Evolutionary conservation across 2,888 invertebrate genomes (phyloP), one percentile per base, ranked within the genome.

Genomic region (Thalpophila matura): DNA sequence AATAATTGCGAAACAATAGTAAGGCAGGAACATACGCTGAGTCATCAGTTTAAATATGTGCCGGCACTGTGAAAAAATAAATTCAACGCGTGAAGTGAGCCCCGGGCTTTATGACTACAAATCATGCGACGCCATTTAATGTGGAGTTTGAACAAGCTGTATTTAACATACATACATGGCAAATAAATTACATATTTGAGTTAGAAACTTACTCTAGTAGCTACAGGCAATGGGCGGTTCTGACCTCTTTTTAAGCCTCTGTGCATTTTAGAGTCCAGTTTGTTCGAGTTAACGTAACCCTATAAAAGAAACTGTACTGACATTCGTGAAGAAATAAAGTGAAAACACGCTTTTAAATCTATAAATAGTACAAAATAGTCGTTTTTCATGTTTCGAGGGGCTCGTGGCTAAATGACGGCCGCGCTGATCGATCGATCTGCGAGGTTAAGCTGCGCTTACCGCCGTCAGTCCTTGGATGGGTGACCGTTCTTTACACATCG

Each of bases 11-110:
- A 59, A 54, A 65, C 60, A 58, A 22, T 73, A 62, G 70, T 77
- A 75, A 22, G 38, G 59, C 16, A 27, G 45, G 55, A 43, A 50
- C 22, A 73, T 38, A 54, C 33, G 77, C 76, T 80, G 80, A 84
- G 75, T 81, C 83, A 84, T 83, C 79, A 64, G 51, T 78, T 77
- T 75, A 82, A 85, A 84, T 83, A 83, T 77, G 75, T 74, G 72
- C 68, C 57, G 40, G 58, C 40, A 38, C 62, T 43, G 47, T 72
- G 57, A 60, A 64, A 73, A 64, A 78, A 64, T 70, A 71, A 57
- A 51, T 63, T 35, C 57, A 64, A 69, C 55, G 71, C 53, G 60
- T 75, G 67, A 62, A 58, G 53, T 60, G 62, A 72, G 65, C 65
- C 59, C 61, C 61, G 51, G 53, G 31, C 57, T 81, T 86, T 83